These are phyloP conservation scores for Pelmatolapia mariae DNA, from an alignment of 2,113 vertebrate species.

Conservation along the genomic window DNA sequence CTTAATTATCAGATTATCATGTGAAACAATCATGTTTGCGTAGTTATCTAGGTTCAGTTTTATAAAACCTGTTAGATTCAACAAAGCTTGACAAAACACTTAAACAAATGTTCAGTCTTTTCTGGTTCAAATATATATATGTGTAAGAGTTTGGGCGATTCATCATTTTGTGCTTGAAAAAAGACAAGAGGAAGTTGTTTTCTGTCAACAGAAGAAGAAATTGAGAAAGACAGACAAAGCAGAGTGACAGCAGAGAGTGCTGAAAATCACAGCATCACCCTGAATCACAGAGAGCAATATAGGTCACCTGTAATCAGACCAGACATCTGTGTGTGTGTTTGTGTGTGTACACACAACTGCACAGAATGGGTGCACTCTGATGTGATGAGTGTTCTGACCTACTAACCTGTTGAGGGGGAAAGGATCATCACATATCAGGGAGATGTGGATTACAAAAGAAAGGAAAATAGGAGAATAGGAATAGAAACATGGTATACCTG, in stretches of 20 bases:
- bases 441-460: not conserved
- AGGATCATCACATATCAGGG: not conserved
- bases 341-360: not conserved
- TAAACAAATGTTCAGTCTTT: not conserved
- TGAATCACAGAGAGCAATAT: not conserved
- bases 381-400: not conserved
- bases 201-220: not conserved
- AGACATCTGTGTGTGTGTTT: not conserved
- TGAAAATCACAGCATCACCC: not conserved
- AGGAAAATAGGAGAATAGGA: not conserved
- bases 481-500: not conserved
- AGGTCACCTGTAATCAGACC: slow-evolving; percentile 38
- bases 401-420: not conserved
- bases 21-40: not conserved
- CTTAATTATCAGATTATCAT: not conserved
- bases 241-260: not conserved
- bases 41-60: not conserved
- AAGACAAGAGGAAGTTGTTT: not conserved
- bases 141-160: not conserved
- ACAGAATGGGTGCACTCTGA: not conserved
- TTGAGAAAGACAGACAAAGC: not conserved
- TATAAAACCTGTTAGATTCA: not conserved
- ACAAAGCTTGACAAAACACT: not conserved
- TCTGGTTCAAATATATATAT: not conserved
- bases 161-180: not conserved